These are phyloP conservation scores for Pagetopsis macropterus DNA, from an alignment of 2,797 vertebrate species.

Conservation along the genomic window DNA sequence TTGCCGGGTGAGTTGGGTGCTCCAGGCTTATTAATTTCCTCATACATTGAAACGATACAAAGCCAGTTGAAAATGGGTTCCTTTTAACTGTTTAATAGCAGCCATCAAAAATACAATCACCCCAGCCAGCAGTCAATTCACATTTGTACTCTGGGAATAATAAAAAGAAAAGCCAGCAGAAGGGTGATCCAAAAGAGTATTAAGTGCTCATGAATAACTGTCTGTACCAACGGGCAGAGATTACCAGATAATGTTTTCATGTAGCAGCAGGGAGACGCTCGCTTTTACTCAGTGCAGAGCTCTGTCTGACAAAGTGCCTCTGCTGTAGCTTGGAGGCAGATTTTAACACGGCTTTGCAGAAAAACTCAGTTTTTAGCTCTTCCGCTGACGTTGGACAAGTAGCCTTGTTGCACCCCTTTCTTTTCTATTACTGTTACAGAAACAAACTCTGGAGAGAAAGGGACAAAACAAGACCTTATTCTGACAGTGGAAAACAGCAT, in stretches of 20 bases:
- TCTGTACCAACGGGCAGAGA: conserved; percentile 59
- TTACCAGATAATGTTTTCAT: conserved; percentile 67
- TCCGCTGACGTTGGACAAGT: conserved; percentile 10
- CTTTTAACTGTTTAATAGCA: conserved; percentile 24
- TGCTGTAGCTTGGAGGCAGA: conserved; percentile 43
- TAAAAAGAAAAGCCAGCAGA: conserved; percentile 15
- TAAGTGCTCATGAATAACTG: conserved; percentile 62
- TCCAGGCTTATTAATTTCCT: too few relatives aligned
- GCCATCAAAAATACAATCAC: conserved; percentile 1
- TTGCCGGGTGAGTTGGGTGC: too few relatives aligned
- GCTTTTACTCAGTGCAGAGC: conserved; percentile 27
- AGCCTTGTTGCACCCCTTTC: not conserved
- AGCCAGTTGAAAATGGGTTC: too few relatives aligned
- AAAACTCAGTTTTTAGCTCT: not conserved
- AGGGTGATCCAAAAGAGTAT: conserved; percentile 51
- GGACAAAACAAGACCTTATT: not conserved
- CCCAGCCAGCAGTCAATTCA: conserved; percentile 19
- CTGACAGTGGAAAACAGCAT: conserved; percentile 16
- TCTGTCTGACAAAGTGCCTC: conserved; percentile 45
- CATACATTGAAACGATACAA: too few relatives aligned
- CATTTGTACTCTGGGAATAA: conserved; percentile 17
- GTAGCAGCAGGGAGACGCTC: conserved; percentile 44
- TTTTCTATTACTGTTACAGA: conserved; percentile 21
- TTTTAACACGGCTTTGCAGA: conserved; percentile 14
- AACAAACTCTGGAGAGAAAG: not conserved